These are phyloP conservation scores for Nannoperca australis DNA, from an alignment of 2,797 vertebrate species.

Conservation along the genomic window DNA sequence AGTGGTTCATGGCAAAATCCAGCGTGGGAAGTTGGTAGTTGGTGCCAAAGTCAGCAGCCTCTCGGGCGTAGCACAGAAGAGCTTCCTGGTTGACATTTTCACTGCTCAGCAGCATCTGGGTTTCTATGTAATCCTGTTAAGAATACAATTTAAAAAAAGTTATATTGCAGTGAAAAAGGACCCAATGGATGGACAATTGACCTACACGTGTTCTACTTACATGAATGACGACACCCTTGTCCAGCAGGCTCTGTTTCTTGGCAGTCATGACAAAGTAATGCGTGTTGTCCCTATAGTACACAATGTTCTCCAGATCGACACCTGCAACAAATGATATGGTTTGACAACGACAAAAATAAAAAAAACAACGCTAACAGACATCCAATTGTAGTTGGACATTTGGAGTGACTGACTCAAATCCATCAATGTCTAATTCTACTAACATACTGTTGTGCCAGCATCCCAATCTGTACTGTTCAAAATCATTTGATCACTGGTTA, in stretches of 20 bases:
- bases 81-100: slow-evolving; percentile 96
- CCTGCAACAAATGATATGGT: slow-evolving; percentile 79
- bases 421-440: neutral
- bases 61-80: slow-evolving; percentile 93
- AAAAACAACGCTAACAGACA: neutral
- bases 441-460: neutral
- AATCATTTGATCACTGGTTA: neutral
- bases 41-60: slow-evolving; percentile 97
- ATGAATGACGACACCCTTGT: slow-evolving; percentile 95
- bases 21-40: slow-evolving; percentile 96
- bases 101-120: slow-evolving; percentile 90
- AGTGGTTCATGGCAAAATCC: slow-evolving; percentile 96
- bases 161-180: neutral
- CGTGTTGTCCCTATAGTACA: slow-evolving; percentile 98
- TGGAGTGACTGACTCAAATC: neutral
- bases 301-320: slow-evolving; percentile 98
- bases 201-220: slow-evolving; percentile 79
- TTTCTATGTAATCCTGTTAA: slow-evolving; percentile 92
- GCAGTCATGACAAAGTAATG: slow-evolving; percentile 99
- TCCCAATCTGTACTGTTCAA: neutral
- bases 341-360: neutral
- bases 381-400: neutral
- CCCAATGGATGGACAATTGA: neutral
- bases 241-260: slow-evolving; percentile 97
- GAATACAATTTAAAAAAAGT: neutral